Evolutionary conservation across 2,888 invertebrate species (phyloP).

Genomic region (Heliothis peltigera): DNA sequence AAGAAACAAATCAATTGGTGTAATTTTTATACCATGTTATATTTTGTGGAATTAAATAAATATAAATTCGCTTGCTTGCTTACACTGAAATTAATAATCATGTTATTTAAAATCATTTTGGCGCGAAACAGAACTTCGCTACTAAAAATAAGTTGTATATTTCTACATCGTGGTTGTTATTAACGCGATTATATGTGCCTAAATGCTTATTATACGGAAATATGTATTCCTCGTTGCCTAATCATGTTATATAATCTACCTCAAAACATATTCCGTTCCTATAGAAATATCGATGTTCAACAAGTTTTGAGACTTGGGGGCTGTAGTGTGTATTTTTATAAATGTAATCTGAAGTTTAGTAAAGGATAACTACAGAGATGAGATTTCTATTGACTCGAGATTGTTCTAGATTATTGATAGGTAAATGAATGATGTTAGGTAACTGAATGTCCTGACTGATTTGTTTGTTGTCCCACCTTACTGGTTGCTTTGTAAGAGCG

Average conservation of each 20-base stretch:
- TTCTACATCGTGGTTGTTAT: slow-evolving; percentile 26
- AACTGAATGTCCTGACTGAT: slow-evolving; percentile 14
- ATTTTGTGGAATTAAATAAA: background rate
- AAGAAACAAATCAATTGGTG: background rate
- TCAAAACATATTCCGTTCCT: slow-evolving; percentile 59
- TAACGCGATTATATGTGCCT: slow-evolving; percentile 53
- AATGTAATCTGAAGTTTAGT: slow-evolving; percentile 36
- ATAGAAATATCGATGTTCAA: slow-evolving; percentile 20
- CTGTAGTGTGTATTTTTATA: slow-evolving; percentile 57
- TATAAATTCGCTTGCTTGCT: background rate
- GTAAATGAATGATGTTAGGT: slow-evolving; percentile 27
- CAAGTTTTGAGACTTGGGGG: slow-evolving; percentile 28
- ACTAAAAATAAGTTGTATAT: slow-evolving; percentile 31
- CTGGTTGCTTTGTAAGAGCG: background rate
- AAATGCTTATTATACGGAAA: slow-evolving; percentile 48
- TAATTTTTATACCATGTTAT: background rate
- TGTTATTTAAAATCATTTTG: no score
- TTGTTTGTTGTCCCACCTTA: slow-evolving; percentile 19
- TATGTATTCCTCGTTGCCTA: slow-evolving; percentile 52
- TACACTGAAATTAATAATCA: no score
- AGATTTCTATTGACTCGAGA: slow-evolving; percentile 56
- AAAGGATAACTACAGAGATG: slow-evolving; percentile 34
- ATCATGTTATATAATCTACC: slow-evolving; percentile 55
- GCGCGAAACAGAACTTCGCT: background rate
- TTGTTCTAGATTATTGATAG: slow-evolving; percentile 45